Evolutionary conservation across 2,113 vertebrate species (phyloP), one percentile per base, ranked within the genome.

Genomic region (Octodon degus): DNA sequence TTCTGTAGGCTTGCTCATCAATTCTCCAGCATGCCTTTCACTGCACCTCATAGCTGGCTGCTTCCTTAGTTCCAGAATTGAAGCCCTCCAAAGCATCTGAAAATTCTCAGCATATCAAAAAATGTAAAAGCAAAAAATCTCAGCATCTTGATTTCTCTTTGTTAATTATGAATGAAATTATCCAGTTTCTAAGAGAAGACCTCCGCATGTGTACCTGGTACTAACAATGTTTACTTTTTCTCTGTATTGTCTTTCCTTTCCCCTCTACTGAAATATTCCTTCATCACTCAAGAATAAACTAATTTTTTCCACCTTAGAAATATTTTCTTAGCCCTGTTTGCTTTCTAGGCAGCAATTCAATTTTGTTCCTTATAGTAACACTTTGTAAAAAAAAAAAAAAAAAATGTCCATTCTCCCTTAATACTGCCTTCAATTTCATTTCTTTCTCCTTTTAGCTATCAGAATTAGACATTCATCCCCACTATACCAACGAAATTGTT

Each of bases 301-400:
- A 58, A 84, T 65, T 80, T 96, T 50, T 82, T 10, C 53, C 50
- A 90, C 22, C 12, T 72, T 67, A 63, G 87, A 90, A 90, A 79
- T 62, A 19, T 60, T 84, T 84, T 25, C 34, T 60, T 40, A 25
- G 27, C 3, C 72, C 40, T 40, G n/a, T 79, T 86, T 89, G 14
- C 25, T 14, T 27, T 70, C 5, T 13, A 92, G 40, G 6, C 67
- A 60, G 32, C 53, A 77, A 3, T 2, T 72, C 20, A 43, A 0
- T 93, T 88, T 83, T 90, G 34, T 40, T 72, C 3, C 40, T 83
- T 63, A 24, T 2, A 84, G 19, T 30, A 88, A 95, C 76, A 43
- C 2, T 89, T 47, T 47, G 14, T 14, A 7, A 34, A 63, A 80
- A 60, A 63, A 63, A 47, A 70, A 43, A 43, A 43, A 43, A 43